phyloP scores from a whole-genome alignment of 2,113 vertebrate genomes.

The Gallinago jamesoni region DNA sequence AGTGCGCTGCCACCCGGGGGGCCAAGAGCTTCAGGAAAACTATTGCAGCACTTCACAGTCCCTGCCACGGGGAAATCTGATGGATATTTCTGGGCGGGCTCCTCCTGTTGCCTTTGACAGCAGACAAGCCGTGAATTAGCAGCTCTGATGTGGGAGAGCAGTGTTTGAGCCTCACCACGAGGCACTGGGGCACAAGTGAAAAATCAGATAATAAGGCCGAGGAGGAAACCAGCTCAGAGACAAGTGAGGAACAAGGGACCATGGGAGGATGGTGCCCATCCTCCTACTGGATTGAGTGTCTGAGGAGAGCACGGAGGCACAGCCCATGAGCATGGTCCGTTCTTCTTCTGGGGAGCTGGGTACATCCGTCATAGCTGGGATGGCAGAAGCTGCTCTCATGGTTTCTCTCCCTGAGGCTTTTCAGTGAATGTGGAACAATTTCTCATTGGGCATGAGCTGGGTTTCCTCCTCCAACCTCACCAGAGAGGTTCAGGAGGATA shows the following conservation, averaged over 20 bases:
- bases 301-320: neutral
- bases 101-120: neutral
- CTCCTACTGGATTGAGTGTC: neutral
- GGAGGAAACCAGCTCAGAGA: neutral
- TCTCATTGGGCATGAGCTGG: rapidly evolving
- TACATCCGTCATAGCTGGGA: neutral
- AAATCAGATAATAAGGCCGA: neutral
- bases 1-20: rapidly evolving
- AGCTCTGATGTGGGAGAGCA: neutral
- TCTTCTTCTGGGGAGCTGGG: neutral
- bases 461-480: neutral
- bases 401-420: neutral
- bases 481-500: neutral
- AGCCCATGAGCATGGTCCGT: rapidly evolving
- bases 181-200: neutral
- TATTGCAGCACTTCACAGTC: neutral
- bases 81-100: neutral
- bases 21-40: too few species aligned
- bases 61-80: neutral
- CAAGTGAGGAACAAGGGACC: neutral
- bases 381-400: neutral
- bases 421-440: neutral
- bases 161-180: neutral
- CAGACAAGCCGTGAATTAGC: neutral
- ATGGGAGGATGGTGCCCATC: neutral